Conservation (phyloP, 2,797 vertebrate species). For the Tragopan temminckii region DNA sequence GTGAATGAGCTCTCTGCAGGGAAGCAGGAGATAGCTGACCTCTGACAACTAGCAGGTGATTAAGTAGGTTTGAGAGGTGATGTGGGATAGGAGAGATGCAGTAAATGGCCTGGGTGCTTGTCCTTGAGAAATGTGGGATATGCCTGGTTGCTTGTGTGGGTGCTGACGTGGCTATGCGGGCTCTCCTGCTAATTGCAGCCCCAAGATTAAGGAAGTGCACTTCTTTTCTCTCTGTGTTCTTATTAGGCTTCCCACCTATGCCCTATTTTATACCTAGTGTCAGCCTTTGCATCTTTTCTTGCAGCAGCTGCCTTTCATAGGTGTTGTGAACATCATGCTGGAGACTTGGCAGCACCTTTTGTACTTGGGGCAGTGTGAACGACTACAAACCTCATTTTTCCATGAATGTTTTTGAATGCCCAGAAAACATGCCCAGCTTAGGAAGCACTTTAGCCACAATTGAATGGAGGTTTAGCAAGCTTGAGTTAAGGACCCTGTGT, state of each 20-base stretch:
- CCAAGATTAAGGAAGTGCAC: not conserved
- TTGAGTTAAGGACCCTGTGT: not conserved
- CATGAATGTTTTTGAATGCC: not conserved
- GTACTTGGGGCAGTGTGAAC: accelerated
- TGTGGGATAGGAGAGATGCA: not conserved
- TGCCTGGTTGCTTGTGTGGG: not conserved
- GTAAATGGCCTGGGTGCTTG: not conserved
- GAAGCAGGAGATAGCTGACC: not conserved
- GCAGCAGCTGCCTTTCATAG: not conserved
- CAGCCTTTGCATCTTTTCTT: not conserved
- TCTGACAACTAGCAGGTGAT: not conserved
- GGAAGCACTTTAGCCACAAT: not conserved
- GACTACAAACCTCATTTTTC: not conserved
- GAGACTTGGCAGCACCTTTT: not conserved
- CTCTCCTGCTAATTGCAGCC: not conserved
- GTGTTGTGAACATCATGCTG: not conserved
- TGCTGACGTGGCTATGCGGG: not conserved
- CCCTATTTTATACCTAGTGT: not conserved
- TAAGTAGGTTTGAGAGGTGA: not conserved
- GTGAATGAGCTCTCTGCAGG: not conserved
- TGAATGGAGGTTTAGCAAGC: not conserved
- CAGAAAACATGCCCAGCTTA: not conserved
- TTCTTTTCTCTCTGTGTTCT: not conserved
- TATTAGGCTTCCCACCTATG: not conserved
- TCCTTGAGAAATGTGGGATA: not conserved